Evolutionary conservation across 2,113 vertebrate genomes (phyloP).

Genomic region (Xenopus laevis): DNA sequence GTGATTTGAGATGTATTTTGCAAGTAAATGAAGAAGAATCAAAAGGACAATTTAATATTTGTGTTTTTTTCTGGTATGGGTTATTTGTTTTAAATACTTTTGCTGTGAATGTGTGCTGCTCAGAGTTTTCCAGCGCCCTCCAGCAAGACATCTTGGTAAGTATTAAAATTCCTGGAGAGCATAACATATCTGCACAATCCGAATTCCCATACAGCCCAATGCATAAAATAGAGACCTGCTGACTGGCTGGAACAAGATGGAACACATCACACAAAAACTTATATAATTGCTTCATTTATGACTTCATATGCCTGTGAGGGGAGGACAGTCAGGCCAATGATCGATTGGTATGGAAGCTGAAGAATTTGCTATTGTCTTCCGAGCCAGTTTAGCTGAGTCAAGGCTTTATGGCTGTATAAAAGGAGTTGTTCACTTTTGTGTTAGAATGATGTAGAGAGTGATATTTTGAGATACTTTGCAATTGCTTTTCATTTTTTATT

Average conservation of each 20-base stretch:
- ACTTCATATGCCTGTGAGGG: neutral
- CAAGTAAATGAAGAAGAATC: too few relatives aligned
- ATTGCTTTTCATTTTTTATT: too few relatives aligned
- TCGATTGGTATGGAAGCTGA: neutral
- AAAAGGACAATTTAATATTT: neutral
- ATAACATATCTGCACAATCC: neutral
- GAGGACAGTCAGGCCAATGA: neutral
- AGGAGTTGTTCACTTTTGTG: too few relatives aligned
- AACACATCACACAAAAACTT: neutral
- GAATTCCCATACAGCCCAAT: neutral
- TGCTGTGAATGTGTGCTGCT: neutral
- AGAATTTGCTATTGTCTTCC: neutral
- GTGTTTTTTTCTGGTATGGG: neutral
- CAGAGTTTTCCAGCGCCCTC: neutral
- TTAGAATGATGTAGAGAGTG: too few relatives aligned
- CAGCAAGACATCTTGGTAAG: neutral
- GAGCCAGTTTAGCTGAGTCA: neutral
- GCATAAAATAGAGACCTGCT: neutral
- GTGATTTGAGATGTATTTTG: too few relatives aligned
- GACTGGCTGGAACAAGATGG: neutral
- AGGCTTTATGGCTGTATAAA: too few relatives aligned
- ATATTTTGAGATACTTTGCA: too few relatives aligned
- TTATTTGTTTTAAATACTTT: neutral
- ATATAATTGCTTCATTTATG: neutral
- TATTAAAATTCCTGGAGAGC: conserved; percentile 3